Evolutionary conservation across 2,113 vertebrate species (phyloP).

Genomic region (Chelonoidis abingdonii): DNA sequence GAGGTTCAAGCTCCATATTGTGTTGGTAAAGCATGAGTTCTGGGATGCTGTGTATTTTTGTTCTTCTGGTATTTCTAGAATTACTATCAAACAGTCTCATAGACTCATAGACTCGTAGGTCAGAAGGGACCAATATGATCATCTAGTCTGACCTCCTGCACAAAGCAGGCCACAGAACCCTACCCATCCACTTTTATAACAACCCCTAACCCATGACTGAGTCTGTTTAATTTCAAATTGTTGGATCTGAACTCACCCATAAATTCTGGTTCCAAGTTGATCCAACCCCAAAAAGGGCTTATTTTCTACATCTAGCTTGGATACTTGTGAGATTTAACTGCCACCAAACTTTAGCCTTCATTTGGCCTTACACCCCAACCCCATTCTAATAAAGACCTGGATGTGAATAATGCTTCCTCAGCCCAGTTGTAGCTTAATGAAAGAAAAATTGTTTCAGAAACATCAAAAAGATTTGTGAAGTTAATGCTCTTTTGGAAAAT

Average conservation of each 20-base stretch:
- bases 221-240: not conserved
- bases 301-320: not conserved
- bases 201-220: too few species aligned
- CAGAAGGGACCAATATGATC: too few species aligned
- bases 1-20: not conserved
- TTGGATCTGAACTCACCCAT: not conserved
- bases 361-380: not conserved
- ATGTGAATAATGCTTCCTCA: not conserved
- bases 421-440: not conserved
- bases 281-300: not conserved
- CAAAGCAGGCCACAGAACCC: too few species aligned
- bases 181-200: too few species aligned
- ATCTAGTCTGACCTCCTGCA: too few species aligned
- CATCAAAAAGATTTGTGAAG: not conserved
- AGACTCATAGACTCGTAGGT: too few species aligned
- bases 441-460: not conserved
- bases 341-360: not conserved
- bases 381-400: not conserved
- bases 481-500: not conserved
- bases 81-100: not conserved
- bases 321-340: not conserved
- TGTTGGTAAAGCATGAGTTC: fast-evolving
- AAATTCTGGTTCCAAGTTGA: not conserved
- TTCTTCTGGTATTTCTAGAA: not conserved
- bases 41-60: not conserved